phyloP scores from a whole-genome alignment of 2,797 vertebrate species.

The Siniperca scherzeri region DNA sequence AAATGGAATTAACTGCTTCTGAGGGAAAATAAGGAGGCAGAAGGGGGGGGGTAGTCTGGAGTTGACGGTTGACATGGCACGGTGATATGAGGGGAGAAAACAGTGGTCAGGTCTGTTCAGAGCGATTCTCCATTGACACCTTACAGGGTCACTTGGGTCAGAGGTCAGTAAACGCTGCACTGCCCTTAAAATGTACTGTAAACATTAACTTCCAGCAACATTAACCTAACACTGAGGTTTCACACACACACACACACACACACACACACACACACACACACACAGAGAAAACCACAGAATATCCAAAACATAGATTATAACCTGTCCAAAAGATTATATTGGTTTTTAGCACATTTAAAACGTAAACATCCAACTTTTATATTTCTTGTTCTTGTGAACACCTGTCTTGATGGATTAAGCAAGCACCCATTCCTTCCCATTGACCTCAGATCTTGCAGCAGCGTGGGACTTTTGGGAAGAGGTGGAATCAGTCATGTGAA shows the following conservation, averaged over 20 bases:
- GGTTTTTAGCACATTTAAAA: background rate
- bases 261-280: background rate
- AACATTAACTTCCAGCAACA: conserved; percentile 20
- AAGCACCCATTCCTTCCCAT: conserved; percentile 52
- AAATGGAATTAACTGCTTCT: conserved; percentile 67
- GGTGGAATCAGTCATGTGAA: conserved; percentile 59
- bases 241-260: background rate
- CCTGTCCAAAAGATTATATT: background rate
- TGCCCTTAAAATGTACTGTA: conserved; percentile 16
- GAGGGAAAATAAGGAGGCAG: conserved; percentile 54
- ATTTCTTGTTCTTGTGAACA: background rate
- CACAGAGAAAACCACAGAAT: background rate
- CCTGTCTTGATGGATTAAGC: conserved; percentile 28
- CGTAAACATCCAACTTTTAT: background rate
- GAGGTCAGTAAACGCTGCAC: conserved; percentile 30
- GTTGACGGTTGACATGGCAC: conserved; percentile 75
- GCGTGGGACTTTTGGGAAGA: conserved; percentile 69
- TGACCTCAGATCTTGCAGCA: conserved; percentile 74
- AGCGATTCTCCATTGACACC: conserved; percentile 43
- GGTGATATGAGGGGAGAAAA: conserved; percentile 70
- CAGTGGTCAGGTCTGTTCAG: conserved; percentile 41
- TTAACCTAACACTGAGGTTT: background rate
- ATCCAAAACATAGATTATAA: background rate
- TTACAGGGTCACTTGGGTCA: conserved; percentile 39
- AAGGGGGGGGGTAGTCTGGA: conserved; percentile 59